phyloP scores from a whole-genome alignment of 2,888 invertebrate genomes.

The Hypomecis punctinalis region DNA sequence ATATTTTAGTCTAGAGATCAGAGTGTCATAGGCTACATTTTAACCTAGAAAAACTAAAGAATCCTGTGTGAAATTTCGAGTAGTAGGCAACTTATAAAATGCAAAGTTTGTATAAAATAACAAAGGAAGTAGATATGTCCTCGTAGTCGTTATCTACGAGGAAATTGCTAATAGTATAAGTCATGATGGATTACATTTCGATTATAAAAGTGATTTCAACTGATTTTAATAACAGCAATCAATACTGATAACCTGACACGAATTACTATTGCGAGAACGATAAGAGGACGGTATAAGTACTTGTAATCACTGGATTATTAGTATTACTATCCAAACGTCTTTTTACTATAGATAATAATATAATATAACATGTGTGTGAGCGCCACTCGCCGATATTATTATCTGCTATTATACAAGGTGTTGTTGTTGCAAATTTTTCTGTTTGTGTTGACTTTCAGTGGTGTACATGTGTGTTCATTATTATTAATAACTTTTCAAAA shows the following conservation, averaged over 20 bases:
- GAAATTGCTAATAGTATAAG: too few species aligned
- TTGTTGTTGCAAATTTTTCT: not conserved
- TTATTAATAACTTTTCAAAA: too few species aligned
- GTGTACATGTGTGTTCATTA: too few species aligned
- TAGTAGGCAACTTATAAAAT: too few species aligned
- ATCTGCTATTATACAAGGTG: not conserved
- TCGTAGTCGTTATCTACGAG: too few species aligned
- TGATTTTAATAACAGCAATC: slow-evolving; percentile 25
- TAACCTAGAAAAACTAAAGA: too few species aligned
- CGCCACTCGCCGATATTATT: not conserved
- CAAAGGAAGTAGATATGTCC: too few species aligned
- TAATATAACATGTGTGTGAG: not conserved
- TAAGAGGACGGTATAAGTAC: slow-evolving; percentile 24
- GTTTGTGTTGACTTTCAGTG: too few species aligned
- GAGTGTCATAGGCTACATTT: too few species aligned
- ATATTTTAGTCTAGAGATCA: too few species aligned
- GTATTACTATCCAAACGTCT: slow-evolving; percentile 29
- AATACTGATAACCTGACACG: slow-evolving; percentile 34
- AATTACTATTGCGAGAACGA: slow-evolving; percentile 19
- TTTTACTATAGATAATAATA: slow-evolving; percentile 19
- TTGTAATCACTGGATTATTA: slow-evolving; percentile 18
- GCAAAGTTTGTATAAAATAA: too few species aligned
- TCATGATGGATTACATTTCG: slow-evolving; percentile 4
- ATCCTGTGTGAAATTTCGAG: too few species aligned
- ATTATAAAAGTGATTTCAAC: slow-evolving; percentile 6